These are phyloP conservation scores for Ptyas mucosa DNA, from an alignment of 2,113 vertebrate genomes.

Conservation along the genomic window DNA sequence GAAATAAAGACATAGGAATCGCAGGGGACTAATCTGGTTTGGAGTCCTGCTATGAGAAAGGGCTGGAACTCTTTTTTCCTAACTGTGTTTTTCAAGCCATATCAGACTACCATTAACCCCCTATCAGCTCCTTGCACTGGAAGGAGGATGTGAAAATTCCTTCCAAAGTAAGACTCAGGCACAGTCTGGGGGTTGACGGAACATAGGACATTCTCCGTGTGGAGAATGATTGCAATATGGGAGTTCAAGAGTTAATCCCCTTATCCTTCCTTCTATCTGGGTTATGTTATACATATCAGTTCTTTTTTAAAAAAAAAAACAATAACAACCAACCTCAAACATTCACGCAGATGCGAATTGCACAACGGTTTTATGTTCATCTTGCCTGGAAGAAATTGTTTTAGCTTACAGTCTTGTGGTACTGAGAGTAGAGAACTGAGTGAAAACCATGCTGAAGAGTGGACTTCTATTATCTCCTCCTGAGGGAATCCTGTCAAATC, in stretches of 20 bases:
- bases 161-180: not conserved
- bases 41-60: not conserved
- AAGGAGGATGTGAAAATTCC: not conserved
- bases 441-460: not conserved
- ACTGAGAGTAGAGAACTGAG: not conserved
- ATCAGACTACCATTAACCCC: not conserved
- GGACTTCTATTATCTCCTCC: not conserved
- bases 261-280: not conserved
- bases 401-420: not conserved
- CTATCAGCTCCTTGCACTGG: not conserved
- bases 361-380: not conserved
- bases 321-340: no score
- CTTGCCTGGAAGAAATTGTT: not conserved
- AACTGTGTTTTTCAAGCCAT: not conserved
- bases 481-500: not conserved
- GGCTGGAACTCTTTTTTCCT: not conserved
- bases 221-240: not conserved
- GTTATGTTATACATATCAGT: not conserved
- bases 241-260: not conserved
- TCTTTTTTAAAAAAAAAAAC: not conserved
- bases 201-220: not conserved
- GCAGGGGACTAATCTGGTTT: not conserved
- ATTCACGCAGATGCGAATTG: not conserved
- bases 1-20: not conserved
- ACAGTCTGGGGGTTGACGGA: not conserved